phyloP scores from a whole-genome alignment of 2,113 vertebrate species.

The Elephas maximus region DNA sequence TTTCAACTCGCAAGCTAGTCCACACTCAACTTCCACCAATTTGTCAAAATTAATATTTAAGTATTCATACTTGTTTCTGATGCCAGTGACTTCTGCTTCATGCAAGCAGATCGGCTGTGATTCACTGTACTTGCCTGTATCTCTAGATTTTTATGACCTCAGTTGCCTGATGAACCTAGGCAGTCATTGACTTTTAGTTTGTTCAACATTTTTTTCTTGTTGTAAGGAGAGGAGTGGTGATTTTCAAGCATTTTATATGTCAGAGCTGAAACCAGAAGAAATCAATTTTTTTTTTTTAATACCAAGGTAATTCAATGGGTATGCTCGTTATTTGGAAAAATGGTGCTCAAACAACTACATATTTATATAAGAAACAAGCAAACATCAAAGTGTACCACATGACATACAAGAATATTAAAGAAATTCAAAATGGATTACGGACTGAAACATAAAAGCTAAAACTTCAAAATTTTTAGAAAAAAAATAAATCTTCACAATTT shows the following conservation, averaged over 20 bases:
- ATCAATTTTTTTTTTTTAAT: not conserved
- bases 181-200: not conserved
- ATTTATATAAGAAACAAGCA: not conserved
- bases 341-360: not conserved
- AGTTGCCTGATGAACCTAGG: not conserved
- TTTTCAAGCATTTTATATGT: not conserved
- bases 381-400: not conserved
- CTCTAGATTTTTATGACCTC: not conserved
- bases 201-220: not conserved
- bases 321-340: not conserved
- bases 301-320: not conserved
- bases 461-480: not conserved
- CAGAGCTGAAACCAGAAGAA: constrained; percentile 24
- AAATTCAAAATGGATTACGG: not conserved
- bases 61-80: not conserved
- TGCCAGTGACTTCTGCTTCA: not conserved
- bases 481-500: not conserved
- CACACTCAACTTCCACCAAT: not conserved
- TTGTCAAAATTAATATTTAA: not conserved
- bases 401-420: not conserved
- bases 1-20: not conserved
- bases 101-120: not conserved
- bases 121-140: not conserved
- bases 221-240: not conserved
- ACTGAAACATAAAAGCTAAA: not conserved